Conservation (phyloP, 2,888 invertebrate genomes). For the Drosophila borealis region DNA sequence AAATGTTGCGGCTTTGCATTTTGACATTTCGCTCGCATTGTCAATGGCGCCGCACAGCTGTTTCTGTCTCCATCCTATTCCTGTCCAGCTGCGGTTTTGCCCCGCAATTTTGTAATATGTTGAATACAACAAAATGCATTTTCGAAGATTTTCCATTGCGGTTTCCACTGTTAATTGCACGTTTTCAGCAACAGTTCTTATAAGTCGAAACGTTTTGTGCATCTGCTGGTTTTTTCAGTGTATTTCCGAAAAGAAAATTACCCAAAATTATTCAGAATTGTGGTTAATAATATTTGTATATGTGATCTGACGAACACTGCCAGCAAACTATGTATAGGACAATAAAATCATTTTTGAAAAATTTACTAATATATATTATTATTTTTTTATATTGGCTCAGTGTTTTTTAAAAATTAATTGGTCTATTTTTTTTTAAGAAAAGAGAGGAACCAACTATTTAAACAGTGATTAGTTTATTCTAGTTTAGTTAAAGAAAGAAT, state of each 20-base stretch:
- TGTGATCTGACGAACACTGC: neutral
- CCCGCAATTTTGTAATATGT: conserved; percentile 34
- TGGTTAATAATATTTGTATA: neutral
- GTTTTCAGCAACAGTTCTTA: conserved; percentile 7
- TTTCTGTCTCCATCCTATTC: conserved; percentile 1
- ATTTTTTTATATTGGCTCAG: no score
- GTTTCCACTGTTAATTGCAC: conserved; percentile 30
- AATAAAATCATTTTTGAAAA: no score
- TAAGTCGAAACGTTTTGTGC: conserved; percentile 3
- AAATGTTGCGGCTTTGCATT: conserved; percentile 53
- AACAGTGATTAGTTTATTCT: no score
- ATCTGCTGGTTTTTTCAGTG: conserved; percentile 2
- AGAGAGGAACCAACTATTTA: no score
- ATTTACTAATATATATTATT: no score
- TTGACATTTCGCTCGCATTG: conserved; percentile 61
- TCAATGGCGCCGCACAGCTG: conserved; percentile 12
- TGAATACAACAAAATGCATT: conserved; percentile 18
- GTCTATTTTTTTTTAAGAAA: no score
- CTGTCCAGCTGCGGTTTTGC: conserved; percentile 55
- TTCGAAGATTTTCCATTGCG: conserved; percentile 45
- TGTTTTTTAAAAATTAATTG: no score
- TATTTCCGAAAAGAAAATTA: no score
- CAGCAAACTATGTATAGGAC: no score
- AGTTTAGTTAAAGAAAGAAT: no score
- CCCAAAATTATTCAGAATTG: conserved; percentile 1